Conservation (phyloP, 2,888 invertebrate genomes). For the Alsophila aescularia region DNA sequence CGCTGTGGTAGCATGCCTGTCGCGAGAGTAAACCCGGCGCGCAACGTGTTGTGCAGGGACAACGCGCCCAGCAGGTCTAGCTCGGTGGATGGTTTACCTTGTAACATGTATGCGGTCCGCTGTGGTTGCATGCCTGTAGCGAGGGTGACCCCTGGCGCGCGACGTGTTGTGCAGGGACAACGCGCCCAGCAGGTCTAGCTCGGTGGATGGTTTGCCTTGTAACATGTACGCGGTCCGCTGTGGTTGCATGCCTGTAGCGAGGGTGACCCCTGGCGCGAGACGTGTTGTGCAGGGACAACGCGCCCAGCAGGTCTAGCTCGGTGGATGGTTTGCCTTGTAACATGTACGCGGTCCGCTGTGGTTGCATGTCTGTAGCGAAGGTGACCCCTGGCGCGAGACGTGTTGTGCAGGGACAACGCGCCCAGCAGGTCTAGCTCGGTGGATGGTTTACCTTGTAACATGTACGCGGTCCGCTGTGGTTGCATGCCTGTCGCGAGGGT, state of each 20-base stretch:
- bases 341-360: conserved; percentile 88
- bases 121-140: conserved; percentile 88
- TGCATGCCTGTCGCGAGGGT: conserved; percentile 87
- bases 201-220: conserved; percentile 82
- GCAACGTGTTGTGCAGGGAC: conserved; percentile 90
- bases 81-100: conserved; percentile 81
- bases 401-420: conserved; percentile 91
- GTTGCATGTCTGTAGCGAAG: conserved; percentile 87
- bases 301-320: conserved; percentile 90
- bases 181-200: conserved; percentile 91
- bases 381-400: conserved; percentile 89
- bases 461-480: conserved; percentile 88
- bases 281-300: conserved; percentile 91
- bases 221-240: conserved; percentile 89
- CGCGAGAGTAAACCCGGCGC: conserved; percentile 87
- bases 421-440: conserved; percentile 89
- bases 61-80: conserved; percentile 92
- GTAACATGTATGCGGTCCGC: conserved; percentile 89
- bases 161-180: conserved; percentile 91
- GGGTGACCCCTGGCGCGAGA: conserved; percentile 88
- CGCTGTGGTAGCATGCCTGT: conserved; percentile 88
- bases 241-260: conserved; percentile 87
- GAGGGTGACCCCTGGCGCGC: conserved; percentile 88
- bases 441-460: conserved; percentile 86
- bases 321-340: conserved; percentile 85